These are phyloP conservation scores for Phallusia fumigata DNA, from an alignment of 23 tunicate genomes.

Conservation along the genomic window DNA sequence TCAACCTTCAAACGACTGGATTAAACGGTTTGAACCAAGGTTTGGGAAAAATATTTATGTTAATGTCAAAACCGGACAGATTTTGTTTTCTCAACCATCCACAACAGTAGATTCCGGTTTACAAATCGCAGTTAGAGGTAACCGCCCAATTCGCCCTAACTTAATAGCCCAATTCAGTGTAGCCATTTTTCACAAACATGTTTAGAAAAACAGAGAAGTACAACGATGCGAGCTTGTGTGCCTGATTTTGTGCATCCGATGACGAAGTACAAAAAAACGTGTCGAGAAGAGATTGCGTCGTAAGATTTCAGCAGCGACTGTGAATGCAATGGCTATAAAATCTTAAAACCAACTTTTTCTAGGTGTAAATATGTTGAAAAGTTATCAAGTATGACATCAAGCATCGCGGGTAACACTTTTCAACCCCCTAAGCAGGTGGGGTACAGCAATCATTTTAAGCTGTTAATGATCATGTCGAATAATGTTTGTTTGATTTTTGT, in stretches of 20 bases:
- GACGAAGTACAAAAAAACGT: too few relatives aligned
- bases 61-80: conserved; percentile 5
- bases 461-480: too few relatives aligned
- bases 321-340: too few relatives aligned
- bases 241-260: neutral
- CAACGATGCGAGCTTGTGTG: neutral
- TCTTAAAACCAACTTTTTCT: too few relatives aligned
- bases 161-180: neutral
- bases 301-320: too few relatives aligned
- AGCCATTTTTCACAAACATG: too few relatives aligned
- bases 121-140: neutral
- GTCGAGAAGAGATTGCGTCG: too few relatives aligned
- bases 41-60: conserved; percentile 4
- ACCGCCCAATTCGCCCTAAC: too few relatives aligned
- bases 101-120: neutral
- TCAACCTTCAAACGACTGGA: neutral
- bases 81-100: neutral
- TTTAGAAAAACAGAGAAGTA: neutral
- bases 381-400: too few relatives aligned
- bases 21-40: neutral
- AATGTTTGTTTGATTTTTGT: too few relatives aligned
- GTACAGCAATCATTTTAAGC: too few relatives aligned
- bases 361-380: too few relatives aligned
- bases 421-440: neutral
- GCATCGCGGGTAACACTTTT: neutral